Evolutionary conservation across 2,797 vertebrate species (phyloP), one percentile per base, ranked within the genome.

Genomic region (Galagoides demidoff): DNA sequence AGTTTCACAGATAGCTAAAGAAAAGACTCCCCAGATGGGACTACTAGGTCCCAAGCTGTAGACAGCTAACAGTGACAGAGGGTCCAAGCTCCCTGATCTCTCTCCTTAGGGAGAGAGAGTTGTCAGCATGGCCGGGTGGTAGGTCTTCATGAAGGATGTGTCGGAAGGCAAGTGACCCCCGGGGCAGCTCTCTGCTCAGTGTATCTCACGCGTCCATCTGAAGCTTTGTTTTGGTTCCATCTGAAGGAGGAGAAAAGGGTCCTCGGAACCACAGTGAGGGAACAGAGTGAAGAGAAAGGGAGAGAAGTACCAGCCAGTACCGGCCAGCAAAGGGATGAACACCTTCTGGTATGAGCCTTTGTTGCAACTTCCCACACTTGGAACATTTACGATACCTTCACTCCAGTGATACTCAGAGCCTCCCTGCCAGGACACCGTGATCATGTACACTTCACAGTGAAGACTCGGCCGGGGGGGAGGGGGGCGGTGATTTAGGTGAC

Each of bases 381-480:
- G 23, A 11, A 12, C 5, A 4, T 22, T 27, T 12, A 9, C 0
- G 14, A 12, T 3, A 0, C 19, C 55, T 55, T 27, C 20, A 12
- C 66, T 61, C 20, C 3, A 5, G 29, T 27, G 5, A 16, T 59
- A 43, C 22, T 57, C 49, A 34, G 68, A 63, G 31, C 57, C 57
- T 63, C 68, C 45, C 22, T 27, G 2, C n/a, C 2, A 22, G 1
- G 19, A 23, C 25, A 1, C 45, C 1, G 1, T 2, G 13, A 43
- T 22, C 4, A 0, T 0, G 3, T 4, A 7, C 25, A 5, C 29
- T 34, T 37, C 68, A 76, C 70, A 61, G n/a, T 0, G 23, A 55
- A 43, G 45, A 31, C 43, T 4, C 22, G 1, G 31, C 5, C 5
- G 34, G 2, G 1, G 1, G 68, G 22, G 27, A 4, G 34, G 2